These are phyloP conservation scores for Zaprionus tsacasi DNA, from an alignment of 1,140 invertebrate species.

Conservation along the genomic window DNA sequence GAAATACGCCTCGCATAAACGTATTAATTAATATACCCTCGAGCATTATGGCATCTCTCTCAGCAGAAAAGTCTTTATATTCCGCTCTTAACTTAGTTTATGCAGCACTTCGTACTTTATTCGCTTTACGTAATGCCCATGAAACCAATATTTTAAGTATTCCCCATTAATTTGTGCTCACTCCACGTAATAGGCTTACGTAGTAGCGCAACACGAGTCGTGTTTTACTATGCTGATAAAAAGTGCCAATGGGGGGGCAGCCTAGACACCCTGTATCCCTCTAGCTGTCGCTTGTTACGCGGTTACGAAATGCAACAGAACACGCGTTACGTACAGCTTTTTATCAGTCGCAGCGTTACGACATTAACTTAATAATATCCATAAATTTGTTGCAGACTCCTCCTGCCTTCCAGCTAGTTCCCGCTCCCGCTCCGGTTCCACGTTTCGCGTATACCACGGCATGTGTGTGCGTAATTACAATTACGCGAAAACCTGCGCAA, in stretches of 20 bases:
- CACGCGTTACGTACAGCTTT: neutral
- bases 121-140: slow-evolving; percentile 3
- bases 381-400: slow-evolving; percentile 5
- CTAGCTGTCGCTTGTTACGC: neutral
- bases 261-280: neutral
- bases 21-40: no score
- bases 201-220: neutral
- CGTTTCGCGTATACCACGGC: neutral
- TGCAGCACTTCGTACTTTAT: neutral
- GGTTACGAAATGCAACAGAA: neutral
- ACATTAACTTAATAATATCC: slow-evolving; percentile 10
- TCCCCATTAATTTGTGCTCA: slow-evolving; percentile 1
- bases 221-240: slow-evolving; percentile 1
- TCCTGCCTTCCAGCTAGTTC: neutral
- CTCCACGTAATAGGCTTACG: slow-evolving; percentile 3
- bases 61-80: neutral
- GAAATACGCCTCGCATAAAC: no score
- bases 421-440: neutral
- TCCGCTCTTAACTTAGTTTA: neutral
- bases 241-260: no score
- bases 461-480: slow-evolving; percentile 71
- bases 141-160: neutral
- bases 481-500: slow-evolving; percentile 46
- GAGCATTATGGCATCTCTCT: no score
- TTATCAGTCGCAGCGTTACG: slow-evolving; percentile 7